Evolutionary conservation across 2,888 invertebrate species (phyloP).

Genomic region (Chymomyza procnemis): DNA sequence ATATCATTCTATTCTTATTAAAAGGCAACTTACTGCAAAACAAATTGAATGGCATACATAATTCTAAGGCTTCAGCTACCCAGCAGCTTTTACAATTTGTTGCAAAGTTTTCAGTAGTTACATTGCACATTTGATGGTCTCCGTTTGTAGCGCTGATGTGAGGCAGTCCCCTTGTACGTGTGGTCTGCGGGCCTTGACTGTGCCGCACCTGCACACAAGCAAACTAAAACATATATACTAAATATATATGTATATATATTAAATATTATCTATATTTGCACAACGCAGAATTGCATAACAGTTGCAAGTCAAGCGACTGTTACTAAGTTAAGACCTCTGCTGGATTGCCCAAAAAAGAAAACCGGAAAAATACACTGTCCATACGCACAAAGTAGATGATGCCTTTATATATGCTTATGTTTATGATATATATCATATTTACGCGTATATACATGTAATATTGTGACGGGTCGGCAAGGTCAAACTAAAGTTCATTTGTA

Average conservation of each 20-base stretch:
- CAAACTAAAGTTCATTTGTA: slow-evolving; percentile 2
- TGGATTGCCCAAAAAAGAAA: slow-evolving; percentile 4
- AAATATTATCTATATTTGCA: not conserved
- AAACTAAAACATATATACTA: too few species aligned
- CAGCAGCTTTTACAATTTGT: too few species aligned
- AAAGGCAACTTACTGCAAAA: too few species aligned
- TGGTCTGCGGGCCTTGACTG: not conserved
- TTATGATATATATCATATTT: not conserved
- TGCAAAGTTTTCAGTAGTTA: too few species aligned
- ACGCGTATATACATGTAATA: not conserved
- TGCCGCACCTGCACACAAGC: not conserved
- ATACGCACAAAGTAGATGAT: not conserved
- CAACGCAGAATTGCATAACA: slow-evolving; percentile 4
- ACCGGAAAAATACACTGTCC: slow-evolving; percentile 1
- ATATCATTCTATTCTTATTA: too few species aligned
- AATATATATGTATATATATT: too few species aligned
- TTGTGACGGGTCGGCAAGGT: slow-evolving; percentile 12
- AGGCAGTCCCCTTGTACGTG: too few species aligned
- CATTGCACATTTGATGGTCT: too few species aligned
- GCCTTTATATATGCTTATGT: not conserved
- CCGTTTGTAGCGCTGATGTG: too few species aligned
- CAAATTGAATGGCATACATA: too few species aligned
- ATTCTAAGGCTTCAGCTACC: too few species aligned
- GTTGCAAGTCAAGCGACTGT: not conserved
- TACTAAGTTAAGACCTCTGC: not conserved